Percentiles rank a stretch among this genome's conserved stretches.
Evolutionary conservation across 2,888 invertebrate genomes (phyloP).

Genomic region (Abrostola tripartita): DNA sequence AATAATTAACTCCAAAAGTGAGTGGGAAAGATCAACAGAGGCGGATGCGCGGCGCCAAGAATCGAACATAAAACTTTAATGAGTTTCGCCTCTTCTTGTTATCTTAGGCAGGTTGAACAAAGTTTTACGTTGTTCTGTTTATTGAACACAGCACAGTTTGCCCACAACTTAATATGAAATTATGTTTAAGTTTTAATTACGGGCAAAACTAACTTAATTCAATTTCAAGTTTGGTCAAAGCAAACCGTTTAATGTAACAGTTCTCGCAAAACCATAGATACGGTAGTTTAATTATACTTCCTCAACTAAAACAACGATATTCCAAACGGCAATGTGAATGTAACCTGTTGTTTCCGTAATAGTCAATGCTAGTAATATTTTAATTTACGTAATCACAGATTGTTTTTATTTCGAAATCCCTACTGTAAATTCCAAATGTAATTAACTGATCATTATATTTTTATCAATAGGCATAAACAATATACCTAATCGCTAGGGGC

Average conservation of each 20-base stretch:
- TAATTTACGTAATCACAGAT: too few species aligned
- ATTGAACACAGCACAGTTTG: constrained; percentile 73
- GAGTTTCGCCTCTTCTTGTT: constrained; percentile 83
- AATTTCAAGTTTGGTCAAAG: constrained; percentile 64
- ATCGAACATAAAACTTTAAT: constrained; percentile 84
- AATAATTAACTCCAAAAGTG: constrained; percentile 69
- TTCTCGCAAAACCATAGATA: constrained; percentile 13
- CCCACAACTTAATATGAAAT: constrained; percentile 74
- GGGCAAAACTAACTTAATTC: constrained; percentile 67
- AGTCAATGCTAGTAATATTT: too few species aligned
- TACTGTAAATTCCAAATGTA: neutral
- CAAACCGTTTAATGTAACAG: constrained; percentile 50
- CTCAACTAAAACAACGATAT: constrained; percentile 16
- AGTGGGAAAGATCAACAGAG: constrained; percentile 73
- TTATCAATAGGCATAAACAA: neutral
- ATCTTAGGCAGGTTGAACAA: constrained; percentile 76
- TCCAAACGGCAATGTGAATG: constrained; percentile 20
- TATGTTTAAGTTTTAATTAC: constrained; percentile 78
- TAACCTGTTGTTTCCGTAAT: neutral
- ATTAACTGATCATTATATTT: neutral
- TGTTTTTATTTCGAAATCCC: too few species aligned
- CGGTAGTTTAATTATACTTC: constrained; percentile 26
- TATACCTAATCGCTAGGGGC: too few species aligned
- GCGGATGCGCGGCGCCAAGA: constrained; percentile 58
- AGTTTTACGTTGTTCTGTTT: constrained; percentile 78